phyloP scores from a whole-genome alignment of 92 coral and sea anemone genomes.

The Porites cylindrica region DNA sequence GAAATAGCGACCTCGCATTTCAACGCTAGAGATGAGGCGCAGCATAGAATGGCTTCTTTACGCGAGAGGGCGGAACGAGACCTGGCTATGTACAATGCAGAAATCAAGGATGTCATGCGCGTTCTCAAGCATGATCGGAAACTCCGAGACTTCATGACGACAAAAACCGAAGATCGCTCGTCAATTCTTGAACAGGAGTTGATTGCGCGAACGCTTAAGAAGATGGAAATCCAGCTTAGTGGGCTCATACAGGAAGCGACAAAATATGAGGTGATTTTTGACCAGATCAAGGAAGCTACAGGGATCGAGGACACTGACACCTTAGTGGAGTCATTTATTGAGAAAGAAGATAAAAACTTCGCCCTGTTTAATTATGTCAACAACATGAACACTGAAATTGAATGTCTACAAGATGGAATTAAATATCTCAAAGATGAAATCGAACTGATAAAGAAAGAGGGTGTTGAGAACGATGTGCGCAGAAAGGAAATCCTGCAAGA shows the following conservation, averaged over 20 bases:
- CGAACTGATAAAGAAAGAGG: constrained; percentile 76
- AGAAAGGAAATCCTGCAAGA: constrained; percentile 85
- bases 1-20: constrained; percentile 82
- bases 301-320: constrained; percentile 85
- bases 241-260: constrained; percentile 74
- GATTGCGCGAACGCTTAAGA: constrained; percentile 66
- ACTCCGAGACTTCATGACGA: constrained; percentile 89
- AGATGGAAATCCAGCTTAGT: constrained; percentile 69
- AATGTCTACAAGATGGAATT: constrained; percentile 83
- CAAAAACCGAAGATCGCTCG: constrained; percentile 92
- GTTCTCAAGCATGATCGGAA: constrained; percentile 95
- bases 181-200: constrained; percentile 80
- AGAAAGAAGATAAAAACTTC: constrained; percentile 94
- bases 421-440: constrained; percentile 77
- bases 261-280: constrained; percentile 89
- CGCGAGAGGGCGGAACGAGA: constrained; percentile 95
- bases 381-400: constrained; percentile 89
- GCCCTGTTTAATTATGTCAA: constrained; percentile 97
- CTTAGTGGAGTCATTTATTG: constrained; percentile 88
- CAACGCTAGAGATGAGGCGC: constrained; percentile 94
- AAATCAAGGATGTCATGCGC: constrained; percentile 93
- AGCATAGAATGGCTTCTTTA: constrained; percentile 91
- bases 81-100: constrained; percentile 78
- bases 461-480: constrained; percentile 76
- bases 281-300: constrained; percentile 90